Evolutionary conservation across 1,140 invertebrate species (phyloP).

Genomic region (Heliconius eleuchia): DNA sequence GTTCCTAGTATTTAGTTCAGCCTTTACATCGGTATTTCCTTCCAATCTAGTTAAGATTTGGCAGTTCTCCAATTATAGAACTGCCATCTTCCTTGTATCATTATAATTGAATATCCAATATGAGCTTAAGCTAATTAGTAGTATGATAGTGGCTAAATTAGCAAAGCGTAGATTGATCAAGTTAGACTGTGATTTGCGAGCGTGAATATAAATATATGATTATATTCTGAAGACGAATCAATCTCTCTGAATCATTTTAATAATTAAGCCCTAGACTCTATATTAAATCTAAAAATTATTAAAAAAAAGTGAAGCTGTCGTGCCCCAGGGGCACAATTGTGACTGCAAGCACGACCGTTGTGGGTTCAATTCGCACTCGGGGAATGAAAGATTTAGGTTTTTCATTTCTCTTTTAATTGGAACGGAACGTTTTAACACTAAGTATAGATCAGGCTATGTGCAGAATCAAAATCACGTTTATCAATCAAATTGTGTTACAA

Average conservation of each 20-base stretch:
- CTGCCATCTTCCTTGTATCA: conserved; percentile 27
- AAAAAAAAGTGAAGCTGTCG: neutral
- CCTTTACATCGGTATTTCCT: conserved; percentile 16
- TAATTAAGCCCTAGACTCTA: neutral
- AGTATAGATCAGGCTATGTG: too few relatives aligned
- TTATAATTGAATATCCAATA: conserved; percentile 31
- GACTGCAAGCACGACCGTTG: too few relatives aligned
- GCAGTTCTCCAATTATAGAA: conserved; percentile 19
- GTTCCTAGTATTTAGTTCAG: neutral
- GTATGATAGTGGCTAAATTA: conserved; percentile 13
- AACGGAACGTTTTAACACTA: too few relatives aligned
- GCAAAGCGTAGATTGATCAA: conserved; percentile 8
- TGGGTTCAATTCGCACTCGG: too few relatives aligned
- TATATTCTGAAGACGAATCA: neutral
- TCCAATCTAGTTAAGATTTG: conserved; percentile 22
- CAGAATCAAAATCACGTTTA: neutral
- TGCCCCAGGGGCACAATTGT: too few relatives aligned
- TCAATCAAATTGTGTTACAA: neutral
- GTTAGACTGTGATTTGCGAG: neutral
- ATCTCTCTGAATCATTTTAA: neutral
- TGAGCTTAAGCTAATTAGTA: conserved; percentile 25
- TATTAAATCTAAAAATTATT: neutral
- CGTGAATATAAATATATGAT: neutral
- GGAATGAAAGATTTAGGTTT: too few relatives aligned
- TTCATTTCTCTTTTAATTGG: too few relatives aligned